Evolutionary conservation across 1,140 invertebrate species (phyloP).

Genomic region (Cardiocondyla obscurior): DNA sequence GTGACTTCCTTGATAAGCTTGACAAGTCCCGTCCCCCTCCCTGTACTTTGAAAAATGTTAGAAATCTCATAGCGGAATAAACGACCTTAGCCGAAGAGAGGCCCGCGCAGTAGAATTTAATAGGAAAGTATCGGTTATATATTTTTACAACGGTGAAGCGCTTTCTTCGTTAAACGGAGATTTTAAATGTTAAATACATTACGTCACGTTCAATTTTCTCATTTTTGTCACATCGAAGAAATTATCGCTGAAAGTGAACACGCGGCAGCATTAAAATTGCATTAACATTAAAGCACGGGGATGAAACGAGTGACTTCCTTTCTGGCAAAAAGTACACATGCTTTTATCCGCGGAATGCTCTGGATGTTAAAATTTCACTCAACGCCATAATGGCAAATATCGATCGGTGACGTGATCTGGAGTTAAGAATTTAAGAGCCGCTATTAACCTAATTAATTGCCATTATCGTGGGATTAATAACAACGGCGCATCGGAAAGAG

Average conservation of each 20-base stretch:
- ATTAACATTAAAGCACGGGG: not conserved
- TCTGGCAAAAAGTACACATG: not conserved
- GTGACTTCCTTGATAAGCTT: slow-evolving; percentile 56
- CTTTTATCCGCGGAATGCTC: slow-evolving; percentile 6
- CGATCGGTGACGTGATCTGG: slow-evolving; percentile 22
- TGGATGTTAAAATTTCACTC: slow-evolving; percentile 47
- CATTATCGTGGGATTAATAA: slow-evolving; percentile 64
- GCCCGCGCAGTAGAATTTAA: slow-evolving; percentile 5
- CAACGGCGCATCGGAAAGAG: slow-evolving; percentile 50
- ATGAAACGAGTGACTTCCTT: slow-evolving; percentile 6
- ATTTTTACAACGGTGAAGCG: not conserved
- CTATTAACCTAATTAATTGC: slow-evolving; percentile 76
- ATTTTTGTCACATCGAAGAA: not conserved
- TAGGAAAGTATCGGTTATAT: not conserved
- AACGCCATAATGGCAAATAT: slow-evolving; percentile 57
- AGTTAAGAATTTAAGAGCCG: slow-evolving; percentile 64
- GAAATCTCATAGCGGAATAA: slow-evolving; percentile 33
- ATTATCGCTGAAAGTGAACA: not conserved
- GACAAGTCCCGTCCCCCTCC: too few species aligned
- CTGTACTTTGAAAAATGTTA: slow-evolving; percentile 50
- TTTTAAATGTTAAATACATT: not conserved
- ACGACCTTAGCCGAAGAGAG: slow-evolving; percentile 32
- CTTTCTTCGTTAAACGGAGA: not conserved
- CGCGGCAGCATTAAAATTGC: not conserved
- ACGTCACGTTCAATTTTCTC: not conserved